phyloP scores from a whole-genome alignment of 1,140 invertebrate species.

The Cataglyphis hispanica region DNA sequence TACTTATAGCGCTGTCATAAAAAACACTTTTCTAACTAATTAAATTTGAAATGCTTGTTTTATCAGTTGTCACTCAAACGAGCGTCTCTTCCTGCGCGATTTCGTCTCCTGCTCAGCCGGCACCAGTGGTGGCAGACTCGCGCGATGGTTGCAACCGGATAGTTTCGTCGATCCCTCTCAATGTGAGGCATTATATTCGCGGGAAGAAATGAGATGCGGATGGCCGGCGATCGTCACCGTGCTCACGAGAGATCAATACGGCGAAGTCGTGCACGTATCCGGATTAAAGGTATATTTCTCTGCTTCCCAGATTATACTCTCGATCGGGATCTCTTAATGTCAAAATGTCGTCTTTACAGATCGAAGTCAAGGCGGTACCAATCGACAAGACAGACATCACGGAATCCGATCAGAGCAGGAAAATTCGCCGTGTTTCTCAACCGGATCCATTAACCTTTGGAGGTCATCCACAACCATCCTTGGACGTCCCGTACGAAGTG shows the following conservation, averaged over 20 bases:
- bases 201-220: slow-evolving; percentile 93
- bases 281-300: slow-evolving; percentile 91
- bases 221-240: slow-evolving; percentile 94
- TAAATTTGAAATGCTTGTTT: slow-evolving; percentile 25
- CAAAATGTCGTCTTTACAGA: slow-evolving; percentile 66
- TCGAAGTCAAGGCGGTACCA: slow-evolving; percentile 91
- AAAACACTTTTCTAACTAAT: no score
- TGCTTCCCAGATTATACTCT: neutral
- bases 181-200: slow-evolving; percentile 93
- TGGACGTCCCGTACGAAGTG: slow-evolving; percentile 94
- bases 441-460: slow-evolving; percentile 91
- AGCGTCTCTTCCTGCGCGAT: slow-evolving; percentile 97
- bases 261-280: slow-evolving; percentile 93
- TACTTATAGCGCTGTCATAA: no score
- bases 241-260: slow-evolving; percentile 96
- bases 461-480: slow-evolving; percentile 90
- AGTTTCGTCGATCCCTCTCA: slow-evolving; percentile 95
- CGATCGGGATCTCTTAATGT: neutral
- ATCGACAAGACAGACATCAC: slow-evolving; percentile 89
- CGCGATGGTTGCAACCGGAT: slow-evolving; percentile 97
- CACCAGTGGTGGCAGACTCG: slow-evolving; percentile 96
- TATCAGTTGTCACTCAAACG: slow-evolving; percentile 93
- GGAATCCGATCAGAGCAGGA: slow-evolving; percentile 86
- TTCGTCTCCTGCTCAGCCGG: slow-evolving; percentile 95
- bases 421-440: slow-evolving; percentile 88